Evolutionary conservation across 1,140 invertebrate genomes (phyloP).

Genomic region (Portunus trituberculatus): DNA sequence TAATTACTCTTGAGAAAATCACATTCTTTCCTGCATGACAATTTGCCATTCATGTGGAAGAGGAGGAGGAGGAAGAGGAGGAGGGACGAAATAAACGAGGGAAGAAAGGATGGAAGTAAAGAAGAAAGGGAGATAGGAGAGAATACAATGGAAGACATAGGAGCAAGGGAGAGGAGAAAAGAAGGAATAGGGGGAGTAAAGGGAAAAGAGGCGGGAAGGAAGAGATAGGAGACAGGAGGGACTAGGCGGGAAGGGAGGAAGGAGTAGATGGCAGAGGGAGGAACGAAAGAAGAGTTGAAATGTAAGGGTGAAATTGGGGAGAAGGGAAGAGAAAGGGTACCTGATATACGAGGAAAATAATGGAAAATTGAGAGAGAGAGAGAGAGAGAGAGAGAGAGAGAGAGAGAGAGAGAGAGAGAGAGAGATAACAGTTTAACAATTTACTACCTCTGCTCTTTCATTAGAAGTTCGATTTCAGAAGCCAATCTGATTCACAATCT

Average conservation of each 20-base stretch:
- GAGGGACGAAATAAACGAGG: neutral
- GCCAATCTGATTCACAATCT: neutral
- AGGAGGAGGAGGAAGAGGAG: neutral
- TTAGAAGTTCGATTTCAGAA: neutral
- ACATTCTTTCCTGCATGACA: neutral
- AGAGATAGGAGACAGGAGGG: too few species aligned
- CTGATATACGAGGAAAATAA: neutral
- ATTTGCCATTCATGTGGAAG: neutral
- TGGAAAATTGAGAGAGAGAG: neutral
- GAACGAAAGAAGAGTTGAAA: neutral
- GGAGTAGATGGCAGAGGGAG: neutral
- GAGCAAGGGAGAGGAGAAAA: neutral
- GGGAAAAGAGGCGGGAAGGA: neutral
- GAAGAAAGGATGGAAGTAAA: too few species aligned
- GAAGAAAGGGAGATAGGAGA: neutral
- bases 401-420: slow-evolving; percentile 55
- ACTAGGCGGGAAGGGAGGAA: too few species aligned
- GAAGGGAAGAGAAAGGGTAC: neutral
- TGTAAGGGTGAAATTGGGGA: neutral
- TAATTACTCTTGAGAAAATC: slow-evolving; percentile 11
- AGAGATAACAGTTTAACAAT: neutral
- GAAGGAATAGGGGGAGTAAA: too few species aligned
- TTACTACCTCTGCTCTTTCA: neutral
- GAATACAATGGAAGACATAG: neutral
- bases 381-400: too few species aligned